Percentiles rank a stretch among this genome's conserved stretches.
These are phyloP conservation scores for Rhynchotus rufescens DNA, from an alignment of 2,797 vertebrate genomes.

Conservation along the genomic window DNA sequence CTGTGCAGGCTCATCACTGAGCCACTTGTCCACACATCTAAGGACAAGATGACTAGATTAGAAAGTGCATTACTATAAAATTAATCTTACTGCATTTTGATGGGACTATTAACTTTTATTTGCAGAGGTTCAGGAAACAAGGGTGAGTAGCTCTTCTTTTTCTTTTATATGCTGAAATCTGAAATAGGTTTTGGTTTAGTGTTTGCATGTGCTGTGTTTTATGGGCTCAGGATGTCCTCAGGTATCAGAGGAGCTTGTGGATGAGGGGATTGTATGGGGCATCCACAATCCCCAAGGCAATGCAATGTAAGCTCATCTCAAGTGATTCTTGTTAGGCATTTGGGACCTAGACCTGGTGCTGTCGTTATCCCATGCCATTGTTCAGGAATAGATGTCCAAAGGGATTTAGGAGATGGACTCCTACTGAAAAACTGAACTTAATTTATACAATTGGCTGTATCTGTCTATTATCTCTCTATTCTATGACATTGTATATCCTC, in stretches of 20 bases:
- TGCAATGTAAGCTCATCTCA: not conserved
- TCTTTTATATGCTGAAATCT: not conserved
- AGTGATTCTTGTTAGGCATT: not conserved
- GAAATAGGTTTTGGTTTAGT: not conserved
- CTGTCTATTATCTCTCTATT: not conserved
- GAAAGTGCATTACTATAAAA: not conserved
- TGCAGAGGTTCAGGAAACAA: not conserved
- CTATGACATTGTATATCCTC: not conserved
- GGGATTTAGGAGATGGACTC: not conserved
- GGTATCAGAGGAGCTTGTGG: not conserved
- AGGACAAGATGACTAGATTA: not conserved
- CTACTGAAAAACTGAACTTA: not conserved
- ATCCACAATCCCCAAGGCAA: not conserved
- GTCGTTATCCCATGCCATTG: not conserved
- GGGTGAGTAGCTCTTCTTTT: not conserved
- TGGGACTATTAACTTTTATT: not conserved
- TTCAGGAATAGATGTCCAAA: not conserved
- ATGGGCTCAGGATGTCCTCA: not conserved
- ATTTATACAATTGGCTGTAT: not conserved
- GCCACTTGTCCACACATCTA: rapidly evolving
- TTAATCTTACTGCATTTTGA: not conserved
- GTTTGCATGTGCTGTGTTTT: not conserved
- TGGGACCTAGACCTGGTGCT: not conserved
- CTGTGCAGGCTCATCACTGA: too few relatives aligned
- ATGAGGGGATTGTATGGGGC: not conserved